Evolutionary conservation across 2,113 vertebrate genomes (phyloP), one percentile per base, ranked within the genome.

Genomic region (Gorilla gorilla): DNA sequence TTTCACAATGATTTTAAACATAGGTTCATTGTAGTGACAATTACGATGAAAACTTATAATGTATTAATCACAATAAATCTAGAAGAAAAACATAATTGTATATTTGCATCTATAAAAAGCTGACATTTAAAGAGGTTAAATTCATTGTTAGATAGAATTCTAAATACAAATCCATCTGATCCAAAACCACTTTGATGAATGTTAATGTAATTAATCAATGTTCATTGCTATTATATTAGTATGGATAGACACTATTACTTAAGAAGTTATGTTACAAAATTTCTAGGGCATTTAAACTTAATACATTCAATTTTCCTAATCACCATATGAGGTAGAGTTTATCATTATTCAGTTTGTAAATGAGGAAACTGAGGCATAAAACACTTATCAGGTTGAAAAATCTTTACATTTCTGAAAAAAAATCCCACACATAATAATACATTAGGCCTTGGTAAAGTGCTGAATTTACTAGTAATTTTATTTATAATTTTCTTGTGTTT

Each of bases 391-490:
- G 59, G 8, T 48, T 61, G 25, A 94, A 85, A 55, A 55, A 86
- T 43, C 38, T 92, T 89, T 38, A 9, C 76, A 40, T 76, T 93
- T 95, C 48, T 40, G 35, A 8, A 32, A 45, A 45, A 81, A 59
- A 50, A 38, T 16, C 10, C 23, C 20, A 81, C 9, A 75, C 9
- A 4, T 40, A 79, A 82, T 64, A 96, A 72, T 38, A 27, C 16
- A 68, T 66, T 85, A 80, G 64, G 5, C 8, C 32, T 92, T 55
- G 73, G 57, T 90, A 70, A 88, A 73, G 5, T 75, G 40, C 10
- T 89, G 25, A 20, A 85, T 52, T 96, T 59, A 66, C n/a, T 64
- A 50, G 25, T 78, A 90, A 72, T 79, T 90, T 91, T 89, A 85
- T 52, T 89, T 80, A 89, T 16, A 61, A 76, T 66, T 72, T 43